Conservation (phyloP, 1,140 invertebrate genomes). For the Ceratina australensis region DNA sequence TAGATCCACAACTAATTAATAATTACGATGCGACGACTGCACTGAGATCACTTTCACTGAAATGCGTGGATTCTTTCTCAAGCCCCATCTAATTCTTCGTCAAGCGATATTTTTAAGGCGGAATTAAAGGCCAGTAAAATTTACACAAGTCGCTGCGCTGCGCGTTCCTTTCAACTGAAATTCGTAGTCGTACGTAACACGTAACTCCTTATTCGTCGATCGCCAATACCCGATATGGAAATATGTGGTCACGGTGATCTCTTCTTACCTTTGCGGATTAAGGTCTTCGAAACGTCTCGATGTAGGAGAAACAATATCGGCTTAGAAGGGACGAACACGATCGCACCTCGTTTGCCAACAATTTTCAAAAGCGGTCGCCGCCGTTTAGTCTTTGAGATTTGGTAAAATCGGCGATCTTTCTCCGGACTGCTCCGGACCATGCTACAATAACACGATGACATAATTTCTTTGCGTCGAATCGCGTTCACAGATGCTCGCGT, state of each 20-base stretch:
- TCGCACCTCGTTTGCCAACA: background rate
- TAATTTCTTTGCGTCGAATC: conserved; percentile 31
- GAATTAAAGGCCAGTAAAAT: too few relatives aligned
- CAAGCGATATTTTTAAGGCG: too few relatives aligned
- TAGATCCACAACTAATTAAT: too few relatives aligned
- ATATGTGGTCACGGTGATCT: background rate
- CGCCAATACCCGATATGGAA: conserved; percentile 9
- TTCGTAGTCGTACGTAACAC: background rate
- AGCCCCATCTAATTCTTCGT: too few relatives aligned
- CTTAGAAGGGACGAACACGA: background rate
- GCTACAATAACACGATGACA: conserved; percentile 45
- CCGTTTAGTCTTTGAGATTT: background rate
- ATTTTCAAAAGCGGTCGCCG: conserved; percentile 17
- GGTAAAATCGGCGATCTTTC: conserved; percentile 54
- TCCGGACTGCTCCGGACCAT: background rate
- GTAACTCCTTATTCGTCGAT: background rate
- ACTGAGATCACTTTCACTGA: background rate
- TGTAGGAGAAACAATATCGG: background rate
- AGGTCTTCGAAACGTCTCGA: conserved; percentile 3
- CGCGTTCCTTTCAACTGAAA: too few relatives aligned
- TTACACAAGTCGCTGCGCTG: too few relatives aligned
- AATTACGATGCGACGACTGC: too few relatives aligned
- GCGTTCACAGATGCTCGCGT: conserved; percentile 12
- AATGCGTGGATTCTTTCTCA: too few relatives aligned
- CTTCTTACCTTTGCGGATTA: conserved; percentile 26